Evolutionary conservation across 1,140 invertebrate species (phyloP).

Genomic region (Zaprionus lachaisei): DNA sequence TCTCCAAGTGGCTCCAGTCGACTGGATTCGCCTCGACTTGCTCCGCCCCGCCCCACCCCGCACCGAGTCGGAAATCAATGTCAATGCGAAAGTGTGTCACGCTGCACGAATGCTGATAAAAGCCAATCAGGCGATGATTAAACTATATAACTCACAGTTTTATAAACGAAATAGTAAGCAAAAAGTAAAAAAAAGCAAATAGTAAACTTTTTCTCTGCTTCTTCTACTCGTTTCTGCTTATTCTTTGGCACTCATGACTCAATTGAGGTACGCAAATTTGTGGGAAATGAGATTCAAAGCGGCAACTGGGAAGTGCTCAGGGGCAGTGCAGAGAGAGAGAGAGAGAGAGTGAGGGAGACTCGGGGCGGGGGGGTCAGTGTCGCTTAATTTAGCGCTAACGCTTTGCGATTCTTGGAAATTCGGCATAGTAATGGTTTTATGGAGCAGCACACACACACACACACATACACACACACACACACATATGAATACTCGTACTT

Average conservation of each 20-base stretch:
- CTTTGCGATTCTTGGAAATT: slow-evolving; percentile 67
- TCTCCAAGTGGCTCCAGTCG: slow-evolving; percentile 1
- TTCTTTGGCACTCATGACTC: slow-evolving; percentile 50
- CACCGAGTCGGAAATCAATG: slow-evolving; percentile 67
- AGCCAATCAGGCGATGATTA: slow-evolving; percentile 42
- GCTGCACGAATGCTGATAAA: slow-evolving; percentile 56
- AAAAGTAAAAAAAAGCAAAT: slow-evolving; percentile 27
- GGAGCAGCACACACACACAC: slow-evolving; percentile 38
- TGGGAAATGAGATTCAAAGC: slow-evolving; percentile 30
- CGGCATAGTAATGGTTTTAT: slow-evolving; percentile 77
- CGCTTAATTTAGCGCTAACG: slow-evolving; percentile 73
- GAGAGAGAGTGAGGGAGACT: neutral
- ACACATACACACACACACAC: slow-evolving; percentile 7
- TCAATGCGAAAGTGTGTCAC: slow-evolving; percentile 74
- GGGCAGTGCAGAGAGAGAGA: neutral
- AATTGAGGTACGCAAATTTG: slow-evolving; percentile 54
- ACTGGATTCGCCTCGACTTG: neutral
- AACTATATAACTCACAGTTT: slow-evolving; percentile 27
- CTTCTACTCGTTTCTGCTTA: slow-evolving; percentile 1
- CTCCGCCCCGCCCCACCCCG: neutral
- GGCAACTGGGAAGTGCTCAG: slow-evolving; percentile 7
- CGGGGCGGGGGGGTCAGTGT: slow-evolving; percentile 13
- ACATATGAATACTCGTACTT: neutral
- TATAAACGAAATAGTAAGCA: slow-evolving; percentile 24
- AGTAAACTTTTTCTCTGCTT: slow-evolving; percentile 16